These are phyloP conservation scores for Polyergus mexicanus DNA, from an alignment of 1,140 invertebrate species.

Conservation along the genomic window DNA sequence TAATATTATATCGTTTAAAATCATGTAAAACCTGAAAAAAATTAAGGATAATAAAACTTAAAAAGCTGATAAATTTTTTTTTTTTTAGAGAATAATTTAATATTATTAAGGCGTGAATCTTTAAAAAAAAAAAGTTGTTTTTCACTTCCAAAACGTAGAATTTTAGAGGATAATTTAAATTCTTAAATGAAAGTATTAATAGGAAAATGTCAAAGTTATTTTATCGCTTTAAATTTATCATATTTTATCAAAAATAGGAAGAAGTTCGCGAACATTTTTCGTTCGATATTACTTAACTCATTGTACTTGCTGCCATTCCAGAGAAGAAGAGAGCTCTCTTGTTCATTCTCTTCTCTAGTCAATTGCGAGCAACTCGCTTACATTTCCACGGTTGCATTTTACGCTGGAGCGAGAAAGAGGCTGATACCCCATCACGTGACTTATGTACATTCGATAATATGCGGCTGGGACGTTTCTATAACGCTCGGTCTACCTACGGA, in stretches of 20 bases:
- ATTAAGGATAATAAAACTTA: neutral
- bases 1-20: too few species aligned
- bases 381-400: constrained; percentile 72
- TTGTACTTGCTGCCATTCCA: constrained; percentile 43
- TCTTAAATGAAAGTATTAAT: constrained; percentile 7
- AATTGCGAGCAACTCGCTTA: constrained; percentile 69
- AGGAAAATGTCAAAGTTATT: neutral
- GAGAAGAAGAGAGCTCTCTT: constrained; percentile 2
- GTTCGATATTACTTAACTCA: neutral
- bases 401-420: constrained; percentile 65
- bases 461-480: constrained; percentile 94
- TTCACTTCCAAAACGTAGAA: neutral
- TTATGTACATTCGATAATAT: constrained; percentile 96
- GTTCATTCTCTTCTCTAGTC: constrained; percentile 31
- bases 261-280: constrained; percentile 1
- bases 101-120: neutral
- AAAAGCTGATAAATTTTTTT: neutral
- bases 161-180: neutral
- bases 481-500: constrained; percentile 91
- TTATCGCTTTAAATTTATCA: neutral
- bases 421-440: constrained; percentile 60
- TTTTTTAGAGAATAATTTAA: too few species aligned
- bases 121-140: neutral
- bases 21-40: neutral
- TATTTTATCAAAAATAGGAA: constrained; percentile 19